Base-by-base conservation (phyloP, 2,888 invertebrate genomes). In the Strigamia maritima region DNA sequence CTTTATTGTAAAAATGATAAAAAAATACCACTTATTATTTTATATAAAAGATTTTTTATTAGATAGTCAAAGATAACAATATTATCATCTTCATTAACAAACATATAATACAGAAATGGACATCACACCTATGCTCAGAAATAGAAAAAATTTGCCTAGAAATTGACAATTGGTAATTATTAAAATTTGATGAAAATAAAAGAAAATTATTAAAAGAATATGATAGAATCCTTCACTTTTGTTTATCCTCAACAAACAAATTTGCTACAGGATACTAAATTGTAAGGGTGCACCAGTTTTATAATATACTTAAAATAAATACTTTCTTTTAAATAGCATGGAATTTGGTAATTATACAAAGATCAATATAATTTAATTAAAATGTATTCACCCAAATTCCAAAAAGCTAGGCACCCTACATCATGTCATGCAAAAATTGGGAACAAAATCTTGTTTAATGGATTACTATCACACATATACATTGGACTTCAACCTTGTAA, bases 81-180 rank as follows among this genome's bases (percentile, higher is more conserved):
- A 70, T 70, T 70, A 70, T 70, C 70, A 70, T 70, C 70, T 70
- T 70, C 26, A 70, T 70, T 70, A 70, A 70, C 70, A 70, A 70
- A 70, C 70, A 70, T 70, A 70, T 70, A 70, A 70, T 70, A 70
- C 70, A 70, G 70, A 70, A 70, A 70, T 70, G 70, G 70, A 70
- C 70, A 70, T 70, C 70, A 70, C 70, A 70, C 70, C 70, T 70
- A 70, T 28, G 70, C 70, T 70, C 70, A 70, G 70, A 70, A 70
- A 70, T 70, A 70, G 70, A 70, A 70, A 70, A 70, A 70, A 70
- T 28, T 70, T 70, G 70, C 70, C 70, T 70, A 70, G 28, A 70
- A 70, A 70, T 70, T 28, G 70, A 70, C 70, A 70, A 70, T 70
- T 60, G 28, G 70, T 70, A 70, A 28, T 70, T 28, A 70, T 70